Evolutionary conservation across 2,113 vertebrate genomes (phyloP).

Genomic region (Thalassarche chlororhynchos): DNA sequence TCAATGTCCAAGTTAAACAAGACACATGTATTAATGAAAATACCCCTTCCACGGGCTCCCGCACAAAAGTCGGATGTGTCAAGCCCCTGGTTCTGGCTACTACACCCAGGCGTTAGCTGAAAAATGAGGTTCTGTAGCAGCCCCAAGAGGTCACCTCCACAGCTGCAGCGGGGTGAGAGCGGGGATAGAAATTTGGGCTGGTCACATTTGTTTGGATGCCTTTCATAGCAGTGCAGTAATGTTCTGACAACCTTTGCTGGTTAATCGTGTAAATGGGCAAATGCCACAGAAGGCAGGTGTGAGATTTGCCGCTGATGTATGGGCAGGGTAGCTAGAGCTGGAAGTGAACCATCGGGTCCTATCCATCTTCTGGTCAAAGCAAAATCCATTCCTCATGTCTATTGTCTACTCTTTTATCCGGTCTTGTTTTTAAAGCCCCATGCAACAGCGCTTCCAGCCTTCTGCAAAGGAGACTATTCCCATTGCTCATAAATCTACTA

Average conservation of each 20-base stretch:
- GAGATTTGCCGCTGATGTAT: neutral
- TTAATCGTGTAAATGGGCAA: accelerated
- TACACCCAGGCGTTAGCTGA: neutral
- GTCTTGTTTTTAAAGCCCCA: neutral
- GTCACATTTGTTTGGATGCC: neutral
- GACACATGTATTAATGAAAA: neutral
- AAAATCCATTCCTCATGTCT: neutral
- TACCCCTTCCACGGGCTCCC: neutral
- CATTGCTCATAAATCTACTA: constrained; percentile 54
- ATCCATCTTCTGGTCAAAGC: neutral
- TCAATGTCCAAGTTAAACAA: constrained; percentile 41
- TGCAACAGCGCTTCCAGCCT: constrained; percentile 2
- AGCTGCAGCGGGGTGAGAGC: neutral
- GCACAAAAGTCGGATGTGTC: neutral
- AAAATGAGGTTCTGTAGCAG: neutral
- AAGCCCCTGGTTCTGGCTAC: neutral
- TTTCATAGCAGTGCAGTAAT: neutral
- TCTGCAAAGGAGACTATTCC: constrained; percentile 23
- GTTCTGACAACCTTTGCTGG: neutral
- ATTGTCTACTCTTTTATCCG: neutral
- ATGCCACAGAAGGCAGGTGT: neutral
- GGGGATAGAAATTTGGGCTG: neutral
- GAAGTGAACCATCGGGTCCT: neutral
- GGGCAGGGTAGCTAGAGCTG: neutral
- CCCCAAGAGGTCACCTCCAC: neutral